Base-by-base conservation (phyloP, 1,140 invertebrate species). In the Drosophila lini region DNA sequence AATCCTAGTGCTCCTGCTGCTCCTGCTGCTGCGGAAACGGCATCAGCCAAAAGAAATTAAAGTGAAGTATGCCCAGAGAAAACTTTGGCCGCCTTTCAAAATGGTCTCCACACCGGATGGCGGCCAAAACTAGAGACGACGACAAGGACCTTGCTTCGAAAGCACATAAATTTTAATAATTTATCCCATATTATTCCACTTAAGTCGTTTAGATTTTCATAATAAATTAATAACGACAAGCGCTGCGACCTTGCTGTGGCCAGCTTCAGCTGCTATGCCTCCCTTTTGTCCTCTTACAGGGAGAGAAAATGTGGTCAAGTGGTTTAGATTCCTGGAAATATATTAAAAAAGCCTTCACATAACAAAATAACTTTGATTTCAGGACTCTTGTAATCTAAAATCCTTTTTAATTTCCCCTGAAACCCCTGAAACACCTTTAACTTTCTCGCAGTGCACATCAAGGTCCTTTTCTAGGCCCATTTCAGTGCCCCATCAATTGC, bases 141-240 rank as follows among this genome's bases (percentile, higher is more conserved):
- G 57, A 59, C 61, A 55, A 55, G 34, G 55, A 42, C 74, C 60
- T 47, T 58, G 52, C 58, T 88, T 80, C 68, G 83, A 80, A 89
- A 84, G 85, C 81, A 90, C 84, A 88, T 88, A 88, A 88, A 88
- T 88, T 88, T 88, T 89, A 89, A 88, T 88, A 88, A 88, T 88
- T 88, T 88, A 88, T 88, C 85, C 84, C 85, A 88, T 88, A 88
- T 88, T 88, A 89, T 84, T 88, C 84, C 84, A 88, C 84, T 89
- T 88, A 88, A 88, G 84, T 88, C 84, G 84, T 88, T 88, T 89
- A 88, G 84, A 88, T 88, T 88, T 88, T 84, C 84, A 90, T 88
- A 88, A 88, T 88, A 88, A 88, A 88, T 88, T 88, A 90, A 88
- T 88, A 88, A 86, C 83, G 83, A 80, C 84, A 78, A 74, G 79